These are phyloP conservation scores for Centropus bengalensis DNA, from an alignment of 2,113 vertebrate genomes.

Conservation along the genomic window DNA sequence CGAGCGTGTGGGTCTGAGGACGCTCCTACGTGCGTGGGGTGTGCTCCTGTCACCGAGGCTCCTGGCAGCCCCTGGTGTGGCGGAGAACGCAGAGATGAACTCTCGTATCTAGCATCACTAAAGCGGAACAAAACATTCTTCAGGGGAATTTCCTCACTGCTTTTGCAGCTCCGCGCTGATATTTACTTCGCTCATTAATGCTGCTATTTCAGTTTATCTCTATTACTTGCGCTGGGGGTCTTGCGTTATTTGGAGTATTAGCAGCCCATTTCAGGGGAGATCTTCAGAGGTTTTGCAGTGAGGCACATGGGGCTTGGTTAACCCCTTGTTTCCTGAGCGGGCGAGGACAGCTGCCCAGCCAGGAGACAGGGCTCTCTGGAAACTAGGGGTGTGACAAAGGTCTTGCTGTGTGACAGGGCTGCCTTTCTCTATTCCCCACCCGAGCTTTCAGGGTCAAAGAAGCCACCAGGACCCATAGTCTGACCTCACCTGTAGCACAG, in stretches of 20 bases:
- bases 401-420: neutral
- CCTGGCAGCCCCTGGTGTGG: neutral
- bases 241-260: neutral
- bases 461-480: neutral
- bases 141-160: slow-evolving; percentile 54
- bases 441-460: neutral
- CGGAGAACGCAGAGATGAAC: neutral
- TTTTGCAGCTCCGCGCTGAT: neutral
- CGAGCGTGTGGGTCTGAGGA: neutral
- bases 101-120: neutral
- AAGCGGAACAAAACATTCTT: slow-evolving; percentile 51
- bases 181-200: neutral
- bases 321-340: neutral
- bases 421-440: neutral
- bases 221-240: neutral
- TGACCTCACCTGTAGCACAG: neutral
- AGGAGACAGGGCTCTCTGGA: neutral
- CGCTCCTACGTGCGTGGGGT: accelerated
- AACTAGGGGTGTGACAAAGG: neutral
- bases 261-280: accelerated
- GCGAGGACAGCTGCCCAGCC: neutral
- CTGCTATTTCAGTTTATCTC: slow-evolving; percentile 2
- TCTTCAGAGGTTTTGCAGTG: neutral
- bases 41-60: neutral
- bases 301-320: neutral